Conservation (phyloP, 2,888 invertebrate species). For the Therioaphis trifolii region DNA sequence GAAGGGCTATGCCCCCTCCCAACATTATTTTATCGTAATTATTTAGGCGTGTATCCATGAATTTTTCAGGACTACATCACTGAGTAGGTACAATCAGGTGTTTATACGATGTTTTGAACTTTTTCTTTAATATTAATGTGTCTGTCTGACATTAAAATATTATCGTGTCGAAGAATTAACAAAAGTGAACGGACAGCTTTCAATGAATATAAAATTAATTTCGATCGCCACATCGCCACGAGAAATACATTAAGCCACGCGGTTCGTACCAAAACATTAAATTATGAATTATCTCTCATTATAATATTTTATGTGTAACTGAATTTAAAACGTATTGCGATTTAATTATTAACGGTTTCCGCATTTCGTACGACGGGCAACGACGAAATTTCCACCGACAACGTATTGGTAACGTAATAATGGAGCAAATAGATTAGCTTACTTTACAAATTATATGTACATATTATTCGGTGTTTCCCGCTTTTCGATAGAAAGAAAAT, state of each 20-base stretch:
- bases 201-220: slow-evolving; percentile 5
- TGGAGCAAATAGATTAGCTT: too few species aligned
- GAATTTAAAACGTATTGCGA: too few species aligned
- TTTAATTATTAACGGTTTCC: background rate
- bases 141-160: background rate
- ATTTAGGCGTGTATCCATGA: too few species aligned
- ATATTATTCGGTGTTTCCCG: background rate
- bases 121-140: background rate
- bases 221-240: background rate
- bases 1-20: too few species aligned
- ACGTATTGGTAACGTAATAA: too few species aligned
- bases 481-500: too few species aligned
- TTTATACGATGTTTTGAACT: background rate
- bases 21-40: too few species aligned
- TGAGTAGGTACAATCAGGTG: too few species aligned
- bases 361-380: background rate
- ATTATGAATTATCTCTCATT: background rate
- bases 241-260: background rate
- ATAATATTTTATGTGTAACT: too few species aligned
- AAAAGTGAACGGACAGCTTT: background rate
- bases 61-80: too few species aligned
- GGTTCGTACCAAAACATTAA: background rate
- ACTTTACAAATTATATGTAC: background rate
- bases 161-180: background rate
- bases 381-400: too few species aligned